Percentiles rank a stretch among this genome's conserved stretches.
These are phyloP conservation scores for Lanistes nyassanus DNA, from an alignment of 1,140 invertebrate species.

Conservation along the genomic window DNA sequence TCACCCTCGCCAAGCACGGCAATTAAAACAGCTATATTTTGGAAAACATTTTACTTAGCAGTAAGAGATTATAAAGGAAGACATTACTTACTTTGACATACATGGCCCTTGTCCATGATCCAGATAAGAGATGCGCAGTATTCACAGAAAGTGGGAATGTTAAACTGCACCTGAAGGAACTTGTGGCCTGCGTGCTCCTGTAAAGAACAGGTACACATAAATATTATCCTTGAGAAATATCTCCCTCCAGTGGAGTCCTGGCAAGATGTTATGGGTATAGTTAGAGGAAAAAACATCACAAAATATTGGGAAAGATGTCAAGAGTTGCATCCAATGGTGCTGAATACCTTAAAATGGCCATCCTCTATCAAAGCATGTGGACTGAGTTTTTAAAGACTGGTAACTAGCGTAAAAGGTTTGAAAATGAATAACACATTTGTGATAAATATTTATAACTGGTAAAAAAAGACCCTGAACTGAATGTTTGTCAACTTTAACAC, in stretches of 20 bases:
- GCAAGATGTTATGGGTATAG: too few relatives aligned
- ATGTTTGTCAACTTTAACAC: too few relatives aligned
- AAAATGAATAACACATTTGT: too few relatives aligned
- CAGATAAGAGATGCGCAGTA: conserved; percentile 94
- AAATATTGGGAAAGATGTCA: neutral
- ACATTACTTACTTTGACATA: conserved; percentile 76
- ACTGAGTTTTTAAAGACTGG: too few relatives aligned
- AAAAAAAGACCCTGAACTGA: too few relatives aligned
- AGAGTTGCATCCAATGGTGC: neutral
- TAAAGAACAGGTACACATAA: conserved; percentile 23
- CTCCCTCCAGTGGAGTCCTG: too few relatives aligned
- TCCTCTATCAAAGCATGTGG: too few relatives aligned
- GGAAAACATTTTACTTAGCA: neutral
- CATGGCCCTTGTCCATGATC: conserved; percentile 91
- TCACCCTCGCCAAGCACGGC: neutral
- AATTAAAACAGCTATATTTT: neutral
- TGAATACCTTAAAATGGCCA: too few relatives aligned
- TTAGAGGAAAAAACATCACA: too few relatives aligned
- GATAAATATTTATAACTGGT: too few relatives aligned
- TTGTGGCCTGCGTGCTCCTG: conserved; percentile 82
- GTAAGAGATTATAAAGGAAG: neutral
- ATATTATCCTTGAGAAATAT: neutral
- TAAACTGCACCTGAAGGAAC: conserved; percentile 89
- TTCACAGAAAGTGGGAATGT: conserved; percentile 96
- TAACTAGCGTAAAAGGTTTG: too few relatives aligned